phyloP scores from a whole-genome alignment of 1,140 invertebrate species.

The Pygmarrhopalites habei region DNA sequence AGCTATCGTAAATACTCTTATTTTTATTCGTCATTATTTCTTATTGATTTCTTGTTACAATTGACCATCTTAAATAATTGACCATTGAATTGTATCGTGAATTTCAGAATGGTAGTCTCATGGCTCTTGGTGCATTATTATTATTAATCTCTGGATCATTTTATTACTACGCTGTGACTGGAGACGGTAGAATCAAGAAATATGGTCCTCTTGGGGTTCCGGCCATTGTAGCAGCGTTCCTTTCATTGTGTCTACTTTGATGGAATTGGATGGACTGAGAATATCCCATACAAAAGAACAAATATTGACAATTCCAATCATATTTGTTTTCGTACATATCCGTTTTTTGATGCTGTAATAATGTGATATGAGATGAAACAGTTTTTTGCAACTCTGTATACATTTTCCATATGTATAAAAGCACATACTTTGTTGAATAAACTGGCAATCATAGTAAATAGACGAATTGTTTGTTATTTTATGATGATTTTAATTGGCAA shows the following conservation, averaged over 20 bases:
- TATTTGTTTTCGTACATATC: not conserved
- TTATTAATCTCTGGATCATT: slow-evolving; percentile 87
- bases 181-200: slow-evolving; percentile 58
- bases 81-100: too few species aligned
- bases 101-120: slow-evolving; percentile 68
- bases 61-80: too few species aligned
- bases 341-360: not conserved
- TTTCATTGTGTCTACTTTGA: slow-evolving; percentile 62
- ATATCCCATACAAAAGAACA: not conserved
- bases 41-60: too few species aligned
- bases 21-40: too few species aligned
- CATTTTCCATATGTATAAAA: too few species aligned
- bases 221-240: slow-evolving; percentile 78
- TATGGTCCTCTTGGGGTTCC: slow-evolving; percentile 79
- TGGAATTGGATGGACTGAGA: not conserved
- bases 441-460: too few species aligned
- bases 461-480: too few species aligned
- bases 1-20: too few species aligned
- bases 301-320: not conserved
- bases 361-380: too few species aligned
- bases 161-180: slow-evolving; percentile 70
- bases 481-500: too few species aligned
- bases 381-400: too few species aligned
- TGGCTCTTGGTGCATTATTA: slow-evolving; percentile 67
- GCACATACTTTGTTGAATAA: too few species aligned